Base-by-base conservation (phyloP, 2,113 vertebrate species). In the Phaethon lepturus region DNA sequence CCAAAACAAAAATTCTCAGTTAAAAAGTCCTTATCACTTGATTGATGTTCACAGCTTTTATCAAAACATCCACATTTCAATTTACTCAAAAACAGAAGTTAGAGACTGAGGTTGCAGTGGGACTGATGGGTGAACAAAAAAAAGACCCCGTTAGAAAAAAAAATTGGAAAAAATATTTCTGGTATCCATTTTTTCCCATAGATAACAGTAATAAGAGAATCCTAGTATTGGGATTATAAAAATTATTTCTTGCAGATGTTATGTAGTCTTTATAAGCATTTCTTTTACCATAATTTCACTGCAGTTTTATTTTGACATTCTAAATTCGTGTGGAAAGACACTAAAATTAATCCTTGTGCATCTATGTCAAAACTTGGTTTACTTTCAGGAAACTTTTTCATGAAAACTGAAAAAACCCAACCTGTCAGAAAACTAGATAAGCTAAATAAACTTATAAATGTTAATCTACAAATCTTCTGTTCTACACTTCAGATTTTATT, bases 281-380 rank as follows among this genome's bases (percentile, higher is more conserved):
- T 64, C 13, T 47, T 73, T 79, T 13, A 42, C 17, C 15, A 52
- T 47, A 19, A 75, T 53, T 72, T 40, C 22, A 79, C 12, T 29
- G 20, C 4, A 1, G 24, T 5, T 3, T n/a, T 53, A 74, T 45
- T 47, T 10, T 19, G 6, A 31, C 1, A 0, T 40, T 92, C 7
- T 17, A 80, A 33, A 44, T 33, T 73, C 20, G 13, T 7, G 2
- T 8, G 11, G 14, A 75, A 72, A 68, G 35, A 3, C 6, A n/a
- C 2, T 26, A 40, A 35, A 29, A 8, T 4, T 38, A 77, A 73
- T 29, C 24, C 17, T 66, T 58, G 6, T 55, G 4, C 9, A 26
- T 16, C 6, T 40, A 6, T 6, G 4, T 47, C 10, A 67, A 67
- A 89, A 29, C 0, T 50, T 68, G 24, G 6, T 28, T 86, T 58